Base-by-base conservation (phyloP, 2,113 vertebrate species). In the Colistium nudipinnis region DNA sequence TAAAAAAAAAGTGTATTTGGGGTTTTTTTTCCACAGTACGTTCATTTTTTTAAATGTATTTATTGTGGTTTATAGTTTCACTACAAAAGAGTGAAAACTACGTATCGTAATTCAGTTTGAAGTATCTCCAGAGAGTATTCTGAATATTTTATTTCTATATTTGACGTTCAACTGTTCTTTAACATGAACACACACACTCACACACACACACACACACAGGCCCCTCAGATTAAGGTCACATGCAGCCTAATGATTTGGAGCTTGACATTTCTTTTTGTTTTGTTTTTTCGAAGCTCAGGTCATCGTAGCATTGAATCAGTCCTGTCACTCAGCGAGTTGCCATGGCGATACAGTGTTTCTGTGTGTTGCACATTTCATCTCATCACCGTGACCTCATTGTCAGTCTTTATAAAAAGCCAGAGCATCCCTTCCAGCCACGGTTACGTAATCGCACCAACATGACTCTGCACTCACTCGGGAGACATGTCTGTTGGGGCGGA, bases 361-460 rank as follows among this genome's bases (percentile, higher is more conserved):
- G 49, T 74, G 12, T 39, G 3, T n/a, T 45, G n/a, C n/a, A n/a
- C n/a, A n/a, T n/a, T 68, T 51, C 19, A 24, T 66, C 49, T 60
- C 25, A 25, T 75, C 14, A 22, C 12, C 33, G 30, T 10, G 1
- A 33, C 33, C 31, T 66, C 39, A 43, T 27, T 28, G 30, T 28
- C 55, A 41, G 27, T 49, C 41, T 60, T 52, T 60, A 66, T 31
- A 59, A 43, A 59, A 43, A 16, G 35, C 24, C 25, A n/a, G 48
- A 59, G 22, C 33, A 0, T 47, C 2, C 39, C 62, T 69, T 38
- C 33, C 62, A 79, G 75, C 49, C 56, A 11, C 33, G 47, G 65
- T 81, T 84, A 53, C 52, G 60, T 64, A 64, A 77, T 80, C 82
- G 52, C 28, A 62, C 52, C 57, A 76, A 70, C 83, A 88, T 52